phyloP scores from a whole-genome alignment of 2,797 vertebrate species.

The Eospalax fontanierii region DNA sequence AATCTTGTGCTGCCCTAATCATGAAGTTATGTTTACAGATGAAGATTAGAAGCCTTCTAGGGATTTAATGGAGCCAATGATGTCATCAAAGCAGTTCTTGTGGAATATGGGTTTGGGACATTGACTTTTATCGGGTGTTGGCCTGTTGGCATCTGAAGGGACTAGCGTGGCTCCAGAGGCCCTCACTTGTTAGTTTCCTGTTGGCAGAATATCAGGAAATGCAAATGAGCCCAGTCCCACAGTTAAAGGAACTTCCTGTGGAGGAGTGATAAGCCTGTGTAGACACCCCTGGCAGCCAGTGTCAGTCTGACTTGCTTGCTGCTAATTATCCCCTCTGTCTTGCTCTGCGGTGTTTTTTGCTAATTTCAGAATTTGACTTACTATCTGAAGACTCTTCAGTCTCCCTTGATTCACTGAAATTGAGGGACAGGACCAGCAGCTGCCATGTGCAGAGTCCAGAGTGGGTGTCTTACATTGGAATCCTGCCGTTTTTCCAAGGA shows the following conservation, averaged over 20 bases:
- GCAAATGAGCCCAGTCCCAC: neutral
- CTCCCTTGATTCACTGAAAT: neutral
- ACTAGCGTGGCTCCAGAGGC: neutral
- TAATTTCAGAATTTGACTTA: slow-evolving; percentile 52
- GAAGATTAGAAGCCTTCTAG: slow-evolving; percentile 27
- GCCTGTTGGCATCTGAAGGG: neutral
- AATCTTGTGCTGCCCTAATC: neutral
- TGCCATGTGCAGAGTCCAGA: neutral
- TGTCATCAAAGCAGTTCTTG: neutral
- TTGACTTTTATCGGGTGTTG: neutral
- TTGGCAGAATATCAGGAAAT: neutral
- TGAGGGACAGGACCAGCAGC: neutral
- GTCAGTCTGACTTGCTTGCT: neutral
- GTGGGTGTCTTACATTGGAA: neutral
- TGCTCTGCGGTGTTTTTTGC: neutral
- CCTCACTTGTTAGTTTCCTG: neutral
- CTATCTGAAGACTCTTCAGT: slow-evolving; percentile 34
- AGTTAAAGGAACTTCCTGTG: slow-evolving; percentile 6
- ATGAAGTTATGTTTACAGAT: slow-evolving; percentile 10
- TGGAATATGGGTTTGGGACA: neutral
- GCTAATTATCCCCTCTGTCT: slow-evolving; percentile 18
- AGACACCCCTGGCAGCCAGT: neutral
- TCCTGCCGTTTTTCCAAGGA: neutral
- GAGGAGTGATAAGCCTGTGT: neutral
- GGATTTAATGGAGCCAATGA: neutral